Base-by-base conservation (phyloP, 1,140 invertebrate species). In the Diploscapter pachys region DNA sequence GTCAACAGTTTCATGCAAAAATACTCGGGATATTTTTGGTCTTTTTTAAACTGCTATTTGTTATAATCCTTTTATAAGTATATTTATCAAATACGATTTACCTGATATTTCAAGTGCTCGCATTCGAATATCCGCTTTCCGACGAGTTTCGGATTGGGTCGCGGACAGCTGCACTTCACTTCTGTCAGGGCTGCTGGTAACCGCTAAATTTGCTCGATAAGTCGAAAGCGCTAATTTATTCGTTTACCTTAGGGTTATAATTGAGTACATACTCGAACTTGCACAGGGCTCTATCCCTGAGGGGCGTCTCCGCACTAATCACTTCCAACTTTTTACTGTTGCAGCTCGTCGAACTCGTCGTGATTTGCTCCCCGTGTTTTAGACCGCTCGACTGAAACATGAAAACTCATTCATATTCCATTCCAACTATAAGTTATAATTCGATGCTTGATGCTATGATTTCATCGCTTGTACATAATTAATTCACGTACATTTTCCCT, bases 261-360 rank as follows among this genome's bases (percentile, higher is more conserved):
- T 84, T 85, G 6, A 85, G 74, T 3, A 85, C 71, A 73, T 85
- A 85, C 71, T 85, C 83, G 68, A 85, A 85, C 67, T 85, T 84
- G 66, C 83, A 85, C 56, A 85, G 67, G 6, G 83, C 83, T 64
- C 83, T 53, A 71, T 85, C 83, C 6, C 83, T 49, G 9, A 85
- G 71, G 5, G 83, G 83, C 5, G 83, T 85, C 65, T 80, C 80
- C 31, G 82, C 72, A 71, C 81, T 83, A 48, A 85, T 80, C 5
- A 72, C 76, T 50, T 73, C 81, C 74, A 83, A 72, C 61, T 83
- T 84, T 13, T 83, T 79, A 59, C 79, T 73, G 61, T 84, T 83
- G 67, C 83, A 85, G 31, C 79, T 73, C 31, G 82, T 80, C 4
- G 83, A 83, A n/a, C 84, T 82, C 5, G 80, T 80, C 31, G 83